These are phyloP conservation scores for Ceratothoa steindachneri DNA, from an alignment of 2,888 invertebrate genomes.

Conservation along the genomic window DNA sequence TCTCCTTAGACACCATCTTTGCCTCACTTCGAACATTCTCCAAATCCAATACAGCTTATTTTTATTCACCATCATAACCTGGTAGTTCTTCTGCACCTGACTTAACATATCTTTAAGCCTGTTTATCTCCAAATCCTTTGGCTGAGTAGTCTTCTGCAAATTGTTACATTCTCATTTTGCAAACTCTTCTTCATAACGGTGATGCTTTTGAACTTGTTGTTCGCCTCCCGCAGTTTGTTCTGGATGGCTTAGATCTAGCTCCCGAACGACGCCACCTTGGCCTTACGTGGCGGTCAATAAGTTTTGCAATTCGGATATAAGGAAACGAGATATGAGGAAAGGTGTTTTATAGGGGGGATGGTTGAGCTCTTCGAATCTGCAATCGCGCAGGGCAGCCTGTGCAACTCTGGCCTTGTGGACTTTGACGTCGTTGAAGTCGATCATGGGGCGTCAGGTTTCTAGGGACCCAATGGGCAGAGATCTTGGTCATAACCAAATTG, in stretches of 20 bases:
- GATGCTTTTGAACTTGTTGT: conserved; percentile 26
- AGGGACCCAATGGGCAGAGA: no score
- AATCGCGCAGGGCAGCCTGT: no score
- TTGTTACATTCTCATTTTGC: conserved; percentile 63
- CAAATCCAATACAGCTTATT: conserved; percentile 28
- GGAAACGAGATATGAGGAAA: no score
- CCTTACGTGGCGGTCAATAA: no score
- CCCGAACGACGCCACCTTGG: conserved; percentile 58
- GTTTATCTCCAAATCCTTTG: conserved; percentile 29
- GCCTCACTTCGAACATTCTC: conserved; percentile 18
- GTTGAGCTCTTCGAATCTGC: no score
- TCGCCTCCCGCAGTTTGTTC: conserved; percentile 23
- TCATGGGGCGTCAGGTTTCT: no score
- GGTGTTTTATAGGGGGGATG: no score
- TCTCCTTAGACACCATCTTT: conserved; percentile 25
- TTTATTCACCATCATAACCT: conserved; percentile 33
- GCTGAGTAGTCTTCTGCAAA: conserved; percentile 26
- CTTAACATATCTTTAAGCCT: conserved; percentile 28
- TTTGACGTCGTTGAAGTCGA: no score
- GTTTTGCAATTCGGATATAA: no score
- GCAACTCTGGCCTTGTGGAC: no score
- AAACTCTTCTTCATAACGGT: conserved; percentile 67
- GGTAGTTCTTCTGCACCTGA: conserved; percentile 39
- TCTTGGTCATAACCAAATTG: no score
- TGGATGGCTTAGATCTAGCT: conserved; percentile 42